Conservation (phyloP, 2,113 vertebrate species). For the Jacana jacana region DNA sequence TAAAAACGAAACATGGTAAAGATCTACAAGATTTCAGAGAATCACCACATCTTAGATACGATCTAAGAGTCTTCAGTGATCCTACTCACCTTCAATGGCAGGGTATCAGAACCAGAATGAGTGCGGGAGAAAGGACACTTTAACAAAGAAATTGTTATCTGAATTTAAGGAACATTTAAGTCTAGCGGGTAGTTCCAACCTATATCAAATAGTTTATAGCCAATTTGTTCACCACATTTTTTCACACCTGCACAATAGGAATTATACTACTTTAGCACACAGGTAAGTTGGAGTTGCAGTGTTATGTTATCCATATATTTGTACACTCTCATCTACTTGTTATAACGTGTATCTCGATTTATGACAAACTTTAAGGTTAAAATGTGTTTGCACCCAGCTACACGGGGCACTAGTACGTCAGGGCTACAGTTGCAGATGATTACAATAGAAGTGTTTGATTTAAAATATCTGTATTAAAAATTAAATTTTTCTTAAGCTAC, state of each 20-base stretch:
- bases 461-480: background rate
- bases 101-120: background rate
- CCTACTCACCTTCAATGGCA: background rate
- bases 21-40: background rate
- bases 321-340: background rate
- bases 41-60: background rate
- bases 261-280: background rate
- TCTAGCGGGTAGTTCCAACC: background rate
- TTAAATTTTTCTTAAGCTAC: background rate
- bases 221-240: background rate
- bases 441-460: rapidly evolving
- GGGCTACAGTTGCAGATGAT: background rate
- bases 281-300: background rate
- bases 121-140: background rate
- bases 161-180: background rate
- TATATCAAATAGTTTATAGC: background rate
- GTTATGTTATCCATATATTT: background rate
- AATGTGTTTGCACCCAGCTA: background rate
- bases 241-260: background rate
- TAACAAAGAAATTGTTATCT: background rate
- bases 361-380: background rate
- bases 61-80: background rate
- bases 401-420: background rate
- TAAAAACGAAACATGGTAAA: background rate
- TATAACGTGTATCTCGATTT: background rate